Base-by-base conservation (phyloP, 2,797 vertebrate genomes). In the Siniperca undulata region DNA sequence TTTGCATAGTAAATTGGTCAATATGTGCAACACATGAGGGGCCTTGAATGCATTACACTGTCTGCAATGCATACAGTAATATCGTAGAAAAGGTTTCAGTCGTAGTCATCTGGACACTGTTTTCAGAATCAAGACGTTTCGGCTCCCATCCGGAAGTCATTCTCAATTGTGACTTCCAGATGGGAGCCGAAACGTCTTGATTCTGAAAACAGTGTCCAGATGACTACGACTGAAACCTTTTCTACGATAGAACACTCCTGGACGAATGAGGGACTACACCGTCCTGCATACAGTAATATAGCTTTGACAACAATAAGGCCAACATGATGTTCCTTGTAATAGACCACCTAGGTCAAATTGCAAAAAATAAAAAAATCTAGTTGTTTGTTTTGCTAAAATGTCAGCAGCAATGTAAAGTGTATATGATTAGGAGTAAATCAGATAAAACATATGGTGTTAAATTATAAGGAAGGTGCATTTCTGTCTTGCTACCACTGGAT, bases 401-500 rank as follows among this genome's bases (percentile, higher is more conserved):
- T 59, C 11, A 38, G 22, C 7, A 38, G 17, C 10, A 46, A 68
- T 22, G 0, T 78, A 8, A 42, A 77, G 2, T 50, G 42, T 48
- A 19, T n/a, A n/a, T 19, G 20, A 42, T 16, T 48, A 4, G 19
- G 24, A 58, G 38, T 38, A 65, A 64, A 66, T 55, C 0, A 40
- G n/a, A 16, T n/a, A 16, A 61, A 68, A 38, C n/a, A 52, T 61
- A 2, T 34, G 27, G 17, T 40, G 10, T 16, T 70, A 7, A 19
- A 27, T 42, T 19, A 19, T 20, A 2, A 10, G 1, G 3, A 38
- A 10, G 20, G 7, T 83, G 78, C 59, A 69, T 7, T 89, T 87
- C 36, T 50, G 0, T 53, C 1, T 13, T 46, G 0, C 13, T 8
- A 34, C 84, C 94, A 87, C 86, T 69, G 65, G 94, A 60, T 74